Evolutionary conservation across 2,888 invertebrate species (phyloP), one percentile per base, ranked within the genome.

Genomic region (Melanostoma mellinum): DNA sequence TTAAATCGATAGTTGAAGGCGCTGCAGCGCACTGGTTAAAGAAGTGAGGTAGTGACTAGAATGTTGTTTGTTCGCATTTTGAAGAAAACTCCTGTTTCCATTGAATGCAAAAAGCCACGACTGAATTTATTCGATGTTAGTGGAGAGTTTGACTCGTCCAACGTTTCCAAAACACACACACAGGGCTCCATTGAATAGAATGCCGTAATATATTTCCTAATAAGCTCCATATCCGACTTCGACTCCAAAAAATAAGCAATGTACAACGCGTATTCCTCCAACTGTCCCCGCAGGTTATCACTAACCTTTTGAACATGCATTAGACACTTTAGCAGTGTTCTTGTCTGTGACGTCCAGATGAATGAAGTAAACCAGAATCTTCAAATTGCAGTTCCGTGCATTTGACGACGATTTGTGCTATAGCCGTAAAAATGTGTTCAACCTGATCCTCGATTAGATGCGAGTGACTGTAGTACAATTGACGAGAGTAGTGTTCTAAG

Each of bases 221-320:
- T 79, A 0, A 74, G 0, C 0, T 82, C 75, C 2, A 55, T 72
- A 33, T 79, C 82, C 2, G 32, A 32, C 4, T 76, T 67, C 2
- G 33, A n/a, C 6, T 52, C 80, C 48, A 85, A 33, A 48, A 86
- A 63, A 65, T 87, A 61, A 9, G 55, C 74, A 6, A 85, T 48
- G 2, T 88, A 88, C 30, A 89, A 6, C 4, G 87, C 87, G 0
- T 85, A 79, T 0, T 86, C 72, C 9, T 88, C 74, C 6, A 86
- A 68, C 1, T 76, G 42, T 6, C 86, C 78, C 1, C 78, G 40
- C 2, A 71, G 68, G 1, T 85, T 61, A 1, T 44, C 55, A 38
- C 84, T 85, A 35, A 87, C 86, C 65, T 89, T 89, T 46, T 87
- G 86, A 0, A 89, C 44, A 6, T 88, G 88, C 3, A 88, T 86